Percentiles rank a stretch among this genome's conserved stretches.
These are phyloP conservation scores for Physella acuta DNA, from an alignment of 1,140 invertebrate species.

Conservation along the genomic window DNA sequence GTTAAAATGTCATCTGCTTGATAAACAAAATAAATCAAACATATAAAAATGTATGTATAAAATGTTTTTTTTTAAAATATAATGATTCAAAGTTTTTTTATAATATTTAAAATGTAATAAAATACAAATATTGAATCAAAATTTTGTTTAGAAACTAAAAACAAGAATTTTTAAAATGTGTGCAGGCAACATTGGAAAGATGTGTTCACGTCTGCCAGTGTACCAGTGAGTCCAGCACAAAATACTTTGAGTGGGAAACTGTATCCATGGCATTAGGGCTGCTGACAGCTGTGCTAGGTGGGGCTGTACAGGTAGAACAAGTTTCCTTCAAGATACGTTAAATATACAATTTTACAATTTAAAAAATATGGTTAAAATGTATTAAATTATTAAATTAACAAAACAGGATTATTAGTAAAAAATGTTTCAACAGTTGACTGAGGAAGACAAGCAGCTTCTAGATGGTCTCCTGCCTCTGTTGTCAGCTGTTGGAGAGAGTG, in stretches of 20 bases:
- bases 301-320: slow-evolving; percentile 12
- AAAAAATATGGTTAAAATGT: background rate
- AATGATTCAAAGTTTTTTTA: no score
- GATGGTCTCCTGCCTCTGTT: slow-evolving; percentile 62
- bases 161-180: no score
- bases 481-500: slow-evolving; percentile 55
- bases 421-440: slow-evolving; percentile 53
- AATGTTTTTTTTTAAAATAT: no score
- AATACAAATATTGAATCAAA: no score
- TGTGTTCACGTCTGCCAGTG: slow-evolving; percentile 42
- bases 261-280: slow-evolving; percentile 56
- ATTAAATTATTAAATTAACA: background rate
- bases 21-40: no score
- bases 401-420: no score
- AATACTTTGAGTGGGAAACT: slow-evolving; percentile 53
- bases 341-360: no score
- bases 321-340: no score
- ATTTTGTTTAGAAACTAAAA: no score
- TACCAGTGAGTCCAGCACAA: slow-evolving; percentile 38
- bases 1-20: no score
- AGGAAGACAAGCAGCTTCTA: slow-evolving; percentile 51
- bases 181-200: slow-evolving; percentile 50
- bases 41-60: no score
- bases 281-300: slow-evolving; percentile 44
- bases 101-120: no score